Percentiles rank a stretch among this genome's conserved stretches.
Evolutionary conservation across 2,797 vertebrate species (phyloP).

Genomic region (Leptoclinus maculatus): DNA sequence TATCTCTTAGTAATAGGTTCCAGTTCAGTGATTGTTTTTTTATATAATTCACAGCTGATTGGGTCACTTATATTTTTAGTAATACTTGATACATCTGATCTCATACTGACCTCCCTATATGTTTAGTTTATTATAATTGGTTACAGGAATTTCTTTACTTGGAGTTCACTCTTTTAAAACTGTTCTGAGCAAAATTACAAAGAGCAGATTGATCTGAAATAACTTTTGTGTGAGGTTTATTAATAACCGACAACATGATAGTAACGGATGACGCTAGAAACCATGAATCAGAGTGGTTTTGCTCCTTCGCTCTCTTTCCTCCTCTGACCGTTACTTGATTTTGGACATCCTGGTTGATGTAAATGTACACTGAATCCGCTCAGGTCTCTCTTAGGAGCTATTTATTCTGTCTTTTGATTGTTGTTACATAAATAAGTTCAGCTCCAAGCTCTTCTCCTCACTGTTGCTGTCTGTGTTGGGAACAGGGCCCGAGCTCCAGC

Average conservation of each 20-base stretch:
- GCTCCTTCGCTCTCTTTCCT: background rate
- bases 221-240: background rate
- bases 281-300: background rate
- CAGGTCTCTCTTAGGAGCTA: background rate
- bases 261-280: background rate
- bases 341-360: background rate
- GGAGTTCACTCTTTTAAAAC: background rate
- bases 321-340: background rate
- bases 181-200: background rate
- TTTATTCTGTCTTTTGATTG: background rate
- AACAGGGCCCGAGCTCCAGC: slow-evolving; percentile 76
- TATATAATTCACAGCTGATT: background rate
- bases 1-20: background rate
- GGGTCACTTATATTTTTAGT: background rate
- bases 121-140: background rate
- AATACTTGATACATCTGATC: background rate
- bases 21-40: background rate
- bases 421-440: background rate
- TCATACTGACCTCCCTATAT: background rate
- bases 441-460: background rate
- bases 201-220: background rate
- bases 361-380: background rate
- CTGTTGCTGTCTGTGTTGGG: slow-evolving; percentile 15
- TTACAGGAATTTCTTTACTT: background rate
- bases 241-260: background rate